Conservation (phyloP, 2,888 invertebrate species). For the Caenorhabditis macrosperma region DNA sequence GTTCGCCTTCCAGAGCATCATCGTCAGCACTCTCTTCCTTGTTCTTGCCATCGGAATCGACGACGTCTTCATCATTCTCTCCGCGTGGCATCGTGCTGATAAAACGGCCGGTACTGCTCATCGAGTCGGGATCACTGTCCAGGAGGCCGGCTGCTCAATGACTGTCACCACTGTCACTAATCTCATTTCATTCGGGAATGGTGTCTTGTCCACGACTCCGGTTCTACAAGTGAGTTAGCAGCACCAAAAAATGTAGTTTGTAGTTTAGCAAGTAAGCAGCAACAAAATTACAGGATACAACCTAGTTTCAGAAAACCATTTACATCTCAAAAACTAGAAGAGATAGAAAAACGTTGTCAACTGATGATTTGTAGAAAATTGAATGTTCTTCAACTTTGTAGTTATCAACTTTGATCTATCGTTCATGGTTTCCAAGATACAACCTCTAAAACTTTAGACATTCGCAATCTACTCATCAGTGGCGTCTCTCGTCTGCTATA, state of each 20-base stretch:
- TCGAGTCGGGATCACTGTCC: conserved; percentile 62
- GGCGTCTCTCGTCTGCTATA: conserved; percentile 61
- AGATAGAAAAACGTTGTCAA: neutral
- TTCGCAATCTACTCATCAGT: neutral
- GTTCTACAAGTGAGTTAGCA: conserved; percentile 58
- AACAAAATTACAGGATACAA: neutral
- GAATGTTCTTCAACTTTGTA: neutral
- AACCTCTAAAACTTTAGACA: no score
- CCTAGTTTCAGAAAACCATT: neutral
- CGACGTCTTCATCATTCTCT: conserved; percentile 72
- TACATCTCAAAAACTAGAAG: neutral
- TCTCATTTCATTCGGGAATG: conserved; percentile 73
- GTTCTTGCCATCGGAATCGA: conserved; percentile 72
- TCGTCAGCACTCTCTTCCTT: conserved; percentile 70
- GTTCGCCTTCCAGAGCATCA: conserved; percentile 71
- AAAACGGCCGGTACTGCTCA: conserved; percentile 54
- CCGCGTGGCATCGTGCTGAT: conserved; percentile 71
- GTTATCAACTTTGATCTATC: neutral
- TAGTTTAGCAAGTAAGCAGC: no score
- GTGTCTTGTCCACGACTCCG: conserved; percentile 71
- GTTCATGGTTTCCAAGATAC: no score
- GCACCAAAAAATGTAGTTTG: no score
- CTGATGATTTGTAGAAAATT: neutral
- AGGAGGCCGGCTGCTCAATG: conserved; percentile 73
- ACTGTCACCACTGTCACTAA: conserved; percentile 74